Base-by-base conservation (phyloP, 2,888 invertebrate species). In the Caenorhabditis becei region DNA sequence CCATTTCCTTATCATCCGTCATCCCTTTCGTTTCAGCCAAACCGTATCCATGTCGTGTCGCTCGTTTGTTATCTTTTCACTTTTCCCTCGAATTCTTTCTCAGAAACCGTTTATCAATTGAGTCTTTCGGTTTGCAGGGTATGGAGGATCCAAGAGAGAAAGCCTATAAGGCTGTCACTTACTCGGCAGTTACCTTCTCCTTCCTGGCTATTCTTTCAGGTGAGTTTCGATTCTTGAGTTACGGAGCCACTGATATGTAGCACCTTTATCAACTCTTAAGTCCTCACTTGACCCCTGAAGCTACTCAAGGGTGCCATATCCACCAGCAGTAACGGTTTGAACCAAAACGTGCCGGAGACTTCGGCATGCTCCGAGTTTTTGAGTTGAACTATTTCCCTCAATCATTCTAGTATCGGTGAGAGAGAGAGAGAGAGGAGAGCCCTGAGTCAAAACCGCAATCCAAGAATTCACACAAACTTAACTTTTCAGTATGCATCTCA, bases 151-250 rank as follows among this genome's bases (percentile, higher is more conserved):
- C 86, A 59, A 79, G 90, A 47, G 91, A 91, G 82, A 84, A 86
- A 82, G 91, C 91, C 79, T 91, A 91, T 82, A 90, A 89, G 84
- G 85, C 90, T 37, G 91, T 91, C 51, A 89, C 91, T 51, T 91
- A 89, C 71, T 86, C 90, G 28, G 90, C 91, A 41, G 91, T 91
- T 66, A 87, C 88, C 35, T 91, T 91, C 83, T 90, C 90, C 8
- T 71, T 91, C 54, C 77, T 91, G 58, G 89, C 91, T 72, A 88
- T 91, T 71, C 77, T 89, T 41, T 74, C 71, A 75, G 78, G 75
- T 78, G 53, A 41, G 37, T n/a, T 35, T 4, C 35, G 4, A 41
- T 5, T 23, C n/a, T 65, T 56, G 37, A n/a, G n/a, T n/a, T n/a
- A n/a, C n/a, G n/a, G n/a, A n/a, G n/a, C n/a, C n/a, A n/a, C n/a